phyloP scores from a whole-genome alignment of 2,797 vertebrate species.

The Gymnopithys bicolor region DNA sequence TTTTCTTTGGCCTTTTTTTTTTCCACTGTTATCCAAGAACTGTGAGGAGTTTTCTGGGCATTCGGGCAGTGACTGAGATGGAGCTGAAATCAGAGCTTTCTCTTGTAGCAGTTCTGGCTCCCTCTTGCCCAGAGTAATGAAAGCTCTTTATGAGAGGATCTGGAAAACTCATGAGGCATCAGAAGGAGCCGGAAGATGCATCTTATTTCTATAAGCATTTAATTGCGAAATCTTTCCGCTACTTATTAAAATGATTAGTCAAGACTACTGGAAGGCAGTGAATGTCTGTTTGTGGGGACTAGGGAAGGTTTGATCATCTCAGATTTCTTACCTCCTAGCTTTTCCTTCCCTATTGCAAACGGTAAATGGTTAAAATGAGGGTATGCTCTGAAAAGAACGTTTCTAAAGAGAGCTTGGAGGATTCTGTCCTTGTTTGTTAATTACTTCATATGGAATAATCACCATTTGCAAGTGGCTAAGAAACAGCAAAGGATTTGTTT shows the following conservation, averaged over 20 bases:
- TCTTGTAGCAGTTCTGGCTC: not conserved
- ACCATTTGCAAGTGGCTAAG: not conserved
- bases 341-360: not conserved
- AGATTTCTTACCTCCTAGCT: conserved; percentile 19
- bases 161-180: conserved; percentile 25
- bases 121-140: not conserved
- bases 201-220: conserved; percentile 34
- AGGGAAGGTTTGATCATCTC: not conserved
- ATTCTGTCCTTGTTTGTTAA: not conserved
- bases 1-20: not conserved
- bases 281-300: not conserved
- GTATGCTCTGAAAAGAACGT: not conserved
- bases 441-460: not conserved
- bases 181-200: conserved; percentile 8
- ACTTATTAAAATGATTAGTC: conserved; percentile 26
- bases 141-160: conserved; percentile 11
- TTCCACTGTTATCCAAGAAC: rapidly evolving
- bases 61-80: not conserved
- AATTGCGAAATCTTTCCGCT: not conserved
- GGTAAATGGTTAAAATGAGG: not conserved
- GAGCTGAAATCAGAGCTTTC: conserved; percentile 12
- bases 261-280: not conserved
- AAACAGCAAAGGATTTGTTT: not conserved
- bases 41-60: not conserved
- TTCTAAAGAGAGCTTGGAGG: not conserved